Conservation (phyloP, 2,888 invertebrate genomes). For the Rosalia funebris region DNA sequence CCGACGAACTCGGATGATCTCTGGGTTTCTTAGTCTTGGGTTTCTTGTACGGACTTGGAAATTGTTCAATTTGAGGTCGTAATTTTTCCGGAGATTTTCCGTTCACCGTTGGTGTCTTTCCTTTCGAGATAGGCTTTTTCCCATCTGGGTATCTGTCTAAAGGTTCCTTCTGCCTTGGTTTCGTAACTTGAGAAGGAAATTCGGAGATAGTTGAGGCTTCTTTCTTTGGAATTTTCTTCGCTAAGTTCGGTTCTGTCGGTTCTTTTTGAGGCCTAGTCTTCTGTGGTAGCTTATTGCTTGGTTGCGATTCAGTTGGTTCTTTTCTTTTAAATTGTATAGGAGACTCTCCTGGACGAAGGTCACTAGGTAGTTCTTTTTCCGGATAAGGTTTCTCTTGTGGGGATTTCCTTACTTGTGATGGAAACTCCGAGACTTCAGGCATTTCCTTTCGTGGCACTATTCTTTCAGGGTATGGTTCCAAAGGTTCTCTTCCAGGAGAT, state of each 20-base stretch:
- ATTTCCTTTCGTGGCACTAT: constrained; percentile 29
- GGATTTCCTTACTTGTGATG: constrained; percentile 42
- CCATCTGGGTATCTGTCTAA: constrained; percentile 30
- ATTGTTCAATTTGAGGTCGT: constrained; percentile 30
- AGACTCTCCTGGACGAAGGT: not conserved
- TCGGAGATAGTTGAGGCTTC: constrained; percentile 35
- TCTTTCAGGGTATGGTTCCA: constrained; percentile 43
- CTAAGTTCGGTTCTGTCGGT: constrained; percentile 31
- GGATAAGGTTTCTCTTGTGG: constrained; percentile 41
- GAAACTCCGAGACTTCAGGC: constrained; percentile 43
- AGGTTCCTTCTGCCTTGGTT: constrained; percentile 34
- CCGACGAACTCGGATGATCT: constrained; percentile 27
- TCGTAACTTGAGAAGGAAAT: constrained; percentile 44
- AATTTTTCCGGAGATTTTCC: constrained; percentile 26
- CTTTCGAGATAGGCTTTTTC: not conserved
- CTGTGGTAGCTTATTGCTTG: not conserved
- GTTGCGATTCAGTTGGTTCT: constrained; percentile 1
- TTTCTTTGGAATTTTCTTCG: constrained; percentile 40
- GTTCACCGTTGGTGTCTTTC: not conserved
- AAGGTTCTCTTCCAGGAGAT: constrained; percentile 37
- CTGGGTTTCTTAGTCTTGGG: constrained; percentile 14
- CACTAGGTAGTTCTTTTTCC: not conserved
- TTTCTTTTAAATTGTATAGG: not conserved
- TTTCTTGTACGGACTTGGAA: constrained; percentile 35
- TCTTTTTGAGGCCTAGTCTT: constrained; percentile 9